phyloP scores from a whole-genome alignment of 1,140 invertebrate genomes.

The Penaeus chinensis region DNA sequence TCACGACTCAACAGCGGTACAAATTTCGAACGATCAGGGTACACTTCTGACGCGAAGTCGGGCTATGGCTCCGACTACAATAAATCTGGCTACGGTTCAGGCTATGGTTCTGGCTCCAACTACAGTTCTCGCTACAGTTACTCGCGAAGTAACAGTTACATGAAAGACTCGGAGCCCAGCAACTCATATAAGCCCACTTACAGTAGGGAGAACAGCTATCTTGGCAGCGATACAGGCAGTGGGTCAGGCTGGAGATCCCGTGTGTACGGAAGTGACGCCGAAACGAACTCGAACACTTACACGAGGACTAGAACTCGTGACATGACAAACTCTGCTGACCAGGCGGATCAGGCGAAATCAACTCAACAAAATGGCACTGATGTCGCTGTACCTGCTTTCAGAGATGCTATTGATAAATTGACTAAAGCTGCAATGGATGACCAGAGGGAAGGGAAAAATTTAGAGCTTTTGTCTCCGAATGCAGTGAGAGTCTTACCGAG shows the following conservation, averaged over 20 bases:
- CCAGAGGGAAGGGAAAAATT: conserved; percentile 18
- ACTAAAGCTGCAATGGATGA: conserved; percentile 48
- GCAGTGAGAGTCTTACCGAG: conserved; percentile 47
- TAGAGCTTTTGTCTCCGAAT: conserved; percentile 44
- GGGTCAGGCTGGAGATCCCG: conserved; percentile 49
- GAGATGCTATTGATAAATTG: conserved; percentile 53
- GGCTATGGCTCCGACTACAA: conserved; percentile 62
- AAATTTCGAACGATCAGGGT: conserved; percentile 50
- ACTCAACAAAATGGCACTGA: conserved; percentile 16
- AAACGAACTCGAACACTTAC: conserved; percentile 10
- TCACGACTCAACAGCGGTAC: conserved; percentile 45
- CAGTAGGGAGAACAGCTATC: conserved; percentile 60
- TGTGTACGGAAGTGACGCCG: conserved; percentile 45
- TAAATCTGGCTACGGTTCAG: conserved; percentile 59
- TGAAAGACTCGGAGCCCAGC: conserved; percentile 52
- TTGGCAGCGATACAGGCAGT: conserved; percentile 54
- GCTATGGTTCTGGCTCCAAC: conserved; percentile 57
- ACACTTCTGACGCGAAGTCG: conserved; percentile 60
- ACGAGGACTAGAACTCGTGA: conserved; percentile 36
- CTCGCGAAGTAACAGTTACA: conserved; percentile 60
- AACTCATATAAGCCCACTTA: conserved; percentile 53
- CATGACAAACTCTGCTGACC: not conserved
- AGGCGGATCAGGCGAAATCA: not conserved
- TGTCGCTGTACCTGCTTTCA: not conserved
- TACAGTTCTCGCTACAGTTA: conserved; percentile 53